Base-by-base conservation (phyloP, 2,888 invertebrate species). In the Apodemia hepburni region DNA sequence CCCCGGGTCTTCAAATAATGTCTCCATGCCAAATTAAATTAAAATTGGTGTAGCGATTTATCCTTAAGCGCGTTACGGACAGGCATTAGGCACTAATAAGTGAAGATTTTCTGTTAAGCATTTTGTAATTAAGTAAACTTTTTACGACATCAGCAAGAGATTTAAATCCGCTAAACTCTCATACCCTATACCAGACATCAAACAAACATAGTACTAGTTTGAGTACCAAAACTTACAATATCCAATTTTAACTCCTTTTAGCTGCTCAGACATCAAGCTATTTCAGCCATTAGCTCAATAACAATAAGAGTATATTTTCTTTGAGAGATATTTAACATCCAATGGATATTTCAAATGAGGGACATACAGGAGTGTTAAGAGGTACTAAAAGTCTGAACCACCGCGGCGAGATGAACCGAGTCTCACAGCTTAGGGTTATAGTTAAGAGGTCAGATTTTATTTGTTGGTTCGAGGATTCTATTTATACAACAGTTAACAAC, bases 221-320 rank as follows among this genome's bases (percentile, higher is more conserved):
- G 65, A 68, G 67, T 65, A 77, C 72, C 71, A 66, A 76, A 82
- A 83, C 77, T 81, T 79, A 80, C 73, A 74, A 70, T 72, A 76
- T 75, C 81, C 79, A 81, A 82, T 83, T 84, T 82, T 81, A 82
- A 82, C 74, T 78, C 72, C 65, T 71, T 69, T 70, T 73, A 74
- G 70, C 72, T 69, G 54, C 63, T 45, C 59, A 45, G 0, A 12
- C 1, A n/a, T 22, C 47, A 65, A 61, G 58, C 62, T 54, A 65
- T 62, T 47, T 17, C 67, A 67, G 67, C 22, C 63, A 57, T 69
- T 73, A 59, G 64, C 11, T 0, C 12, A n/a, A 61, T 59, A 51
- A 51, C 63, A 64, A 63, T 70, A 72, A 71, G 57, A 70, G 75
- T 68, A 57, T 51, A 59, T 59, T 68, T 69, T 42, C 49, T 17